phyloP scores from a whole-genome alignment of 53 echinoderm and acorn worm genomes.

The Apostichopus leukothele region DNA sequence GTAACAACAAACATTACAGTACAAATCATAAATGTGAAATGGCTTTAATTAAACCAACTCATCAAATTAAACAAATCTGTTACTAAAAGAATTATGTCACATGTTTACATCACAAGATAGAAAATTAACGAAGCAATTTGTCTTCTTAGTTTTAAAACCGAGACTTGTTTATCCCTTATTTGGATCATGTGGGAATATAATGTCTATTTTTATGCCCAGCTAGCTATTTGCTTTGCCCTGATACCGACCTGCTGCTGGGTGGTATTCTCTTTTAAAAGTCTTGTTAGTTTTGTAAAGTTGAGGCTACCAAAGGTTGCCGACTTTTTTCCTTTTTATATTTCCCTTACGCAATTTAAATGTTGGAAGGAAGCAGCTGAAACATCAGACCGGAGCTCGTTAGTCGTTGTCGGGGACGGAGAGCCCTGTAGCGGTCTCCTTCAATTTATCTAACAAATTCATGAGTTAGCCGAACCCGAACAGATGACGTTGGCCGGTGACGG shows the following conservation, averaged over 20 bases:
- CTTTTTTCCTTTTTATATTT: not conserved
- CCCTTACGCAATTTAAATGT: not conserved
- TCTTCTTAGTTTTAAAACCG: too few relatives aligned
- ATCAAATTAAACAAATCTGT: too few relatives aligned
- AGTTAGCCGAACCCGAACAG: slow-evolving; percentile 15
- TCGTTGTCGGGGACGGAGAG: not conserved
- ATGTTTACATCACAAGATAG: too few relatives aligned
- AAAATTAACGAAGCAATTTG: too few relatives aligned
- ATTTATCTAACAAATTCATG: slow-evolving; percentile 42
- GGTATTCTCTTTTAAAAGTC: not conserved
- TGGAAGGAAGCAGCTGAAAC: slow-evolving; percentile 26
- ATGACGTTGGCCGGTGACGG: slow-evolving; percentile 1
- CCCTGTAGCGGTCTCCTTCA: slow-evolving; percentile 34
- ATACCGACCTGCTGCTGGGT: not conserved
- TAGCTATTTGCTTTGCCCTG: too few relatives aligned
- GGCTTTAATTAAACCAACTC: too few relatives aligned
- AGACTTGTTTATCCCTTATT: too few relatives aligned
- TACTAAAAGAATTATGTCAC: too few relatives aligned
- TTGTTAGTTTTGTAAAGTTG: slow-evolving; percentile 15
- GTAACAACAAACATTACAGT: too few relatives aligned
- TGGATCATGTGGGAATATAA: too few relatives aligned
- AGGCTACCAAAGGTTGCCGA: slow-evolving; percentile 14
- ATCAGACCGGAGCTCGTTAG: not conserved
- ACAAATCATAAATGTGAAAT: too few relatives aligned
- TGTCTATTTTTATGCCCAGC: too few relatives aligned